Evolutionary conservation across 2,113 vertebrate genomes (phyloP).

Genomic region (Oxygymnocypris stewartii): DNA sequence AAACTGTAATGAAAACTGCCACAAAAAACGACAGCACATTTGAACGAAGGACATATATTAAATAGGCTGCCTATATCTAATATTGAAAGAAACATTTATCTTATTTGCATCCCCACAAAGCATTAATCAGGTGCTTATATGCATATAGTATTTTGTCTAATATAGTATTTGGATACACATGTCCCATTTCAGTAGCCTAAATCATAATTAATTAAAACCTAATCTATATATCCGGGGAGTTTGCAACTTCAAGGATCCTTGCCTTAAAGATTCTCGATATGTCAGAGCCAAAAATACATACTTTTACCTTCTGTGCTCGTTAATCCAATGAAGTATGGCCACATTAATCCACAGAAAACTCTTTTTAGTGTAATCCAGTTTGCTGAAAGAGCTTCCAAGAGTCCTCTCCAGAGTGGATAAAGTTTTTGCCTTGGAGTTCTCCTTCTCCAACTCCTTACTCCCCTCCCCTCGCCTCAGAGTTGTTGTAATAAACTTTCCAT

Average conservation of each 20-base stretch:
- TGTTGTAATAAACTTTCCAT: conserved; percentile 53
- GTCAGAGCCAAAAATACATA: conserved; percentile 11
- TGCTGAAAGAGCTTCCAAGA: conserved; percentile 47
- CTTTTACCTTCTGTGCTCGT: conserved; percentile 70
- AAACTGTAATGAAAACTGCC: not conserved
- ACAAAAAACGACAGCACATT: not conserved
- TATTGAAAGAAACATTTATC: not conserved
- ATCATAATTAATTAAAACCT: not conserved
- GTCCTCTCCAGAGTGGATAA: conserved; percentile 62
- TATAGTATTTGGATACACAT: not conserved
- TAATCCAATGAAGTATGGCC: conserved; percentile 63
- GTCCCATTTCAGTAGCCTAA: not conserved
- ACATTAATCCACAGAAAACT: conserved; percentile 70
- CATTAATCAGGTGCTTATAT: not conserved
- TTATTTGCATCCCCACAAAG: not conserved
- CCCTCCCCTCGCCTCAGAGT: conserved; percentile 60
- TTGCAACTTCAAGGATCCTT: not conserved
- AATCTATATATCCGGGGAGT: not conserved
- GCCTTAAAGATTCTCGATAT: not conserved
- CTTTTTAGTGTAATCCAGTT: conserved; percentile 65
- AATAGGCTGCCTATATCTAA: not conserved
- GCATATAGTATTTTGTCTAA: not conserved
- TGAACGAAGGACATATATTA: not conserved
- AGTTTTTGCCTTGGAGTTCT: conserved; percentile 66
- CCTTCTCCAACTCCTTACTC: conserved; percentile 70